phyloP scores from a whole-genome alignment of 2,113 vertebrate species.

The Spea multiplicata region DNA sequence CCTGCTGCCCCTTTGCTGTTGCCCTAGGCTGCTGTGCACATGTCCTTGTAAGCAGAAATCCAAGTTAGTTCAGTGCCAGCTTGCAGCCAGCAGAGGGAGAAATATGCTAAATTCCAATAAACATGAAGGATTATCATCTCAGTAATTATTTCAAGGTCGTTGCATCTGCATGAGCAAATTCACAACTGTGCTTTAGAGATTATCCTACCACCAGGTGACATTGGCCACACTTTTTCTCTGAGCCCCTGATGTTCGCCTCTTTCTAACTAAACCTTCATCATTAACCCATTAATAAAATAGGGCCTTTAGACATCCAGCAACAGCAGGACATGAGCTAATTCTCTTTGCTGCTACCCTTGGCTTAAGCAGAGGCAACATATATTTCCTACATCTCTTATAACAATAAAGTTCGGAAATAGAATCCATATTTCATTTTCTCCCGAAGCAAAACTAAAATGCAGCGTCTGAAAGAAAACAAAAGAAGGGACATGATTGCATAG shows the following conservation, averaged over 20 bases:
- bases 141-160: slow-evolving; percentile 29
- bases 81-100: slow-evolving; percentile 34
- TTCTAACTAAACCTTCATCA: background rate
- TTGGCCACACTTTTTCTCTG: background rate
- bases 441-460: background rate
- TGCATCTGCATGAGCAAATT: slow-evolving; percentile 27
- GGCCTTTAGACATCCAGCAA: no score
- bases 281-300: background rate
- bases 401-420: no score
- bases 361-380: no score
- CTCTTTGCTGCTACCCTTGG: no score
- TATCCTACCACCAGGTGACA: background rate
- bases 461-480: background rate
- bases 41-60: background rate
- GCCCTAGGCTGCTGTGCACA: no score
- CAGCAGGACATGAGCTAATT: no score
- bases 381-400: no score
- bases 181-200: slow-evolving; percentile 14
- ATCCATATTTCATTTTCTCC: no score
- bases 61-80: slow-evolving; percentile 18
- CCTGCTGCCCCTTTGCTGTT: no score
- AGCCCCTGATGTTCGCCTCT: background rate
- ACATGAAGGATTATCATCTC: background rate
- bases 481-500: background rate
- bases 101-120: slow-evolving; percentile 16